Conservation (phyloP, 2,113 vertebrate species). For the Petroica traversi region DNA sequence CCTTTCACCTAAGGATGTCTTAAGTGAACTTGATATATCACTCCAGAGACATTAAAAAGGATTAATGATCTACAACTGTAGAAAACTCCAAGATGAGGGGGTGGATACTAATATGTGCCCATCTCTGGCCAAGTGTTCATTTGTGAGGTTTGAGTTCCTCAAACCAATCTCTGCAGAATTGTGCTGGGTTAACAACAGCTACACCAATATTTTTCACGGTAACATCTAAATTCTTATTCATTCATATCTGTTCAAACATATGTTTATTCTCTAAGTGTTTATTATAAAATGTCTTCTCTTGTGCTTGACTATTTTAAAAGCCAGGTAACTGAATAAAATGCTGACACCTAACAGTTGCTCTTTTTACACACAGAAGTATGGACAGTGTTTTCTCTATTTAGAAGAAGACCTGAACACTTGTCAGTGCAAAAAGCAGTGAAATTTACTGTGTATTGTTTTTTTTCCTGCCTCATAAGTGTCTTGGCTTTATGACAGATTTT, state of each 20-base stretch:
- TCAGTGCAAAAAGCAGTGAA: background rate
- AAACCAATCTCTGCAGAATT: background rate
- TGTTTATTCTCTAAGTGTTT: background rate
- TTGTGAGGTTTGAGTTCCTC: accelerated
- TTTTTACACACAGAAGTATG: background rate
- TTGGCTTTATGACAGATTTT: background rate
- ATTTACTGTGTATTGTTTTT: background rate
- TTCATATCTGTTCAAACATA: background rate
- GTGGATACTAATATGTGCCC: background rate
- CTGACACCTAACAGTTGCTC: background rate
- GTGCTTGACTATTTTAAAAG: background rate
- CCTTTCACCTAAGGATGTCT: background rate
- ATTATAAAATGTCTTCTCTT: background rate
- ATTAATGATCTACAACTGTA: background rate
- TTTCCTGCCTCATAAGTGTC: background rate
- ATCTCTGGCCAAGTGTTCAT: background rate
- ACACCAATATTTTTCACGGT: background rate
- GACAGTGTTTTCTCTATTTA: background rate
- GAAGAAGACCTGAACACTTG: background rate
- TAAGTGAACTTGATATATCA: background rate
- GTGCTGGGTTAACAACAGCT: background rate
- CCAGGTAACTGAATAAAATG: background rate
- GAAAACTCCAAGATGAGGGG: background rate
- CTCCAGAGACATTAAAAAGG: background rate
- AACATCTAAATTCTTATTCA: background rate